Percentiles rank a stretch among this genome's conserved stretches.
Evolutionary conservation across 2,797 vertebrate species (phyloP).

Genomic region (Limnodromus scolopaceus): DNA sequence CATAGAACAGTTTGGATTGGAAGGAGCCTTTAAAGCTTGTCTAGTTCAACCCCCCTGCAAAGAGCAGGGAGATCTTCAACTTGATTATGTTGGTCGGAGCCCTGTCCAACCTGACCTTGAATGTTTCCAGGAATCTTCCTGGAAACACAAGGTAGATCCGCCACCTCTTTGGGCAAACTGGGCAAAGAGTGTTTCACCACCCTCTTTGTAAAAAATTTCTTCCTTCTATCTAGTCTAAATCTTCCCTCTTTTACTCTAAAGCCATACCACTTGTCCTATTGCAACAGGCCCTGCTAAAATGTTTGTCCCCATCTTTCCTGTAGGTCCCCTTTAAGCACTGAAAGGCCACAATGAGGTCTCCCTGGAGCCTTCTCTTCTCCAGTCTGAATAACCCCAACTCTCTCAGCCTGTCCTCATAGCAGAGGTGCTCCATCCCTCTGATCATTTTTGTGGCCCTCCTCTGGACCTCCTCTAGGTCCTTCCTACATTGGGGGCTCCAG

Average conservation of each 20-base stretch:
- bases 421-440: not conserved
- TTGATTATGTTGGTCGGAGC: not conserved
- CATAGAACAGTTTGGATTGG: not conserved
- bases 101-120: not conserved
- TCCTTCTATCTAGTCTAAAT: not conserved
- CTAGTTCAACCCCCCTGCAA: not conserved
- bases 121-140: not conserved
- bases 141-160: not conserved
- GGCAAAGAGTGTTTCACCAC: not conserved
- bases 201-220: not conserved
- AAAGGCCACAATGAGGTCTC: not conserved
- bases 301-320: not conserved
- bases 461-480: not conserved
- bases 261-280: not conserved
- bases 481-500: not conserved
- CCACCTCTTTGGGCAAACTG: not conserved
- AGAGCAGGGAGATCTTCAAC: not conserved
- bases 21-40: not conserved
- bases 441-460: not conserved
- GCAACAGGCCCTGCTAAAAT: not conserved
- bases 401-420: not conserved
- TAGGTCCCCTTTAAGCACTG: not conserved
- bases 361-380: not conserved
- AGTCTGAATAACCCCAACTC: not conserved
- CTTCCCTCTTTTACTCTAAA: not conserved